These are phyloP conservation scores for Tenualosa ilisha DNA, from an alignment of 2,797 vertebrate genomes.

Conservation along the genomic window DNA sequence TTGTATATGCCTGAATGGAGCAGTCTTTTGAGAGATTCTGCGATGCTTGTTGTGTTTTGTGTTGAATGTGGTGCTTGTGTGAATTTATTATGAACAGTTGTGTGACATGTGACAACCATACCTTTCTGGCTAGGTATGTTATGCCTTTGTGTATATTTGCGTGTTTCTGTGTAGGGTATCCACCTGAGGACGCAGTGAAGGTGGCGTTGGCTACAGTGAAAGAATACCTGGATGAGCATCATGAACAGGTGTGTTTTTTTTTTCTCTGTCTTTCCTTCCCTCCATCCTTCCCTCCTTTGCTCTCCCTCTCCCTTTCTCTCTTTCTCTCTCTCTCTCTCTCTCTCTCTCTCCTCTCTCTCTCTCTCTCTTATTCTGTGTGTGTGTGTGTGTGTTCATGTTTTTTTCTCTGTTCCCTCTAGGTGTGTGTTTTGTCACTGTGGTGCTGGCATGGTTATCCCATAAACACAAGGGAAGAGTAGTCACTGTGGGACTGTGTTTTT, in stretches of 20 bases:
- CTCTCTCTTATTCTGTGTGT: not conserved
- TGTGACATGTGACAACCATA: constrained; percentile 39
- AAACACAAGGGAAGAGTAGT: constrained; percentile 52
- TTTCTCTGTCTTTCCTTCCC: not conserved
- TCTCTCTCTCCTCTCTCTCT: not conserved
- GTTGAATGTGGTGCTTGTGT: not conserved
- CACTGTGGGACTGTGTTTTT: constrained; percentile 28
- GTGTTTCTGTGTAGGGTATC: constrained; percentile 75
- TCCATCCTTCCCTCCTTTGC: not conserved
- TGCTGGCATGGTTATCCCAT: constrained; percentile 65
- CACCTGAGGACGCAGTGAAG: constrained; percentile 80
- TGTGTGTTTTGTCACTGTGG: constrained; percentile 69
- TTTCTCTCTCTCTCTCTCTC: not conserved
- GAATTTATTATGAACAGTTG: constrained; percentile 15
- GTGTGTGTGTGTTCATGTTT: not conserved
- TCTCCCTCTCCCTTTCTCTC: not conserved
- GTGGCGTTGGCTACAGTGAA: constrained; percentile 79
- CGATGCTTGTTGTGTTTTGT: too few relatives aligned
- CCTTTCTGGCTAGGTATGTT: constrained; percentile 45
- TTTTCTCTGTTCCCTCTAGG: constrained; percentile 60
- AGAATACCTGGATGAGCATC: constrained; percentile 82
- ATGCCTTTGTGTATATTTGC: not conserved
- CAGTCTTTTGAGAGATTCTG: not conserved
- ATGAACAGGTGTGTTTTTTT: constrained; percentile 79
- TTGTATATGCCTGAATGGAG: too few relatives aligned